phyloP scores from a whole-genome alignment of 2,113 vertebrate species.

The Crotalus tigris region DNA sequence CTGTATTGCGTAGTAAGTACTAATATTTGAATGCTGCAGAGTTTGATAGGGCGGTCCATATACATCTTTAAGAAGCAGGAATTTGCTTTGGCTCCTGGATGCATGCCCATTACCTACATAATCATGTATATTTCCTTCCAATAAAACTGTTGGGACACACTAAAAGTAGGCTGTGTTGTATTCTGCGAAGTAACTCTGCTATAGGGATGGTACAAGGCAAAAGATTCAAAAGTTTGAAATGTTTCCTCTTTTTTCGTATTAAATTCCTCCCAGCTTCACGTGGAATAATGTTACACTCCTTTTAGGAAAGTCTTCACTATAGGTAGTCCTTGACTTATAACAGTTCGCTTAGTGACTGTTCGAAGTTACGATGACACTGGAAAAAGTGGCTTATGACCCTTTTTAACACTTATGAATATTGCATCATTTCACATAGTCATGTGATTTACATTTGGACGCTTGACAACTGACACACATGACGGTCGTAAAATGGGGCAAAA shows the following conservation, averaged over 20 bases:
- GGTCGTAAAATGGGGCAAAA: no score
- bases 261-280: neutral
- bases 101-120: neutral
- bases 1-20: neutral
- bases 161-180: neutral
- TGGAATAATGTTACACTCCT: neutral
- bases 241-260: neutral
- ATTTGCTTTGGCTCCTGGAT: neutral
- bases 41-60: neutral
- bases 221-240: neutral
- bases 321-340: no score
- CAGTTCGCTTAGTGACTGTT: no score
- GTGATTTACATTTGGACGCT: no score
- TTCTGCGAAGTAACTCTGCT: neutral
- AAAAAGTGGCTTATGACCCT: no score
- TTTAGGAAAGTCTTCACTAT: neutral
- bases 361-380: no score
- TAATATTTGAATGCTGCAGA: neutral
- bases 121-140: neutral
- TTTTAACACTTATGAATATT: no score
- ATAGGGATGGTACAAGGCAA: neutral
- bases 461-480: no score
- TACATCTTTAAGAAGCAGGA: neutral
- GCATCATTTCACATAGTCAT: no score
- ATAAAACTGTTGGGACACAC: neutral